phyloP scores from a whole-genome alignment of 2,888 invertebrate genomes.

The Dichetophora obliterata region DNA sequence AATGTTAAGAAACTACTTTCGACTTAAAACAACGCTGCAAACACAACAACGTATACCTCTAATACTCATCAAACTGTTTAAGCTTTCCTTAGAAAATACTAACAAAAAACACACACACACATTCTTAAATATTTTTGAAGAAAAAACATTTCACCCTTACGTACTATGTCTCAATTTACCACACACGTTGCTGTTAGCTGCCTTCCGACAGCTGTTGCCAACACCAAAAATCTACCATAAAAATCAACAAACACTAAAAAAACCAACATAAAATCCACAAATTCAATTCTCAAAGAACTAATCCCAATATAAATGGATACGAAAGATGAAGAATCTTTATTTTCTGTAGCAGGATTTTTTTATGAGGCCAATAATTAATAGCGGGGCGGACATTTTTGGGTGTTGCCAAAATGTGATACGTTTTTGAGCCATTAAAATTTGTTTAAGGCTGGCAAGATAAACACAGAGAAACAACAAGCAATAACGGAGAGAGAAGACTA shows the following conservation, averaged over 20 bases:
- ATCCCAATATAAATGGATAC: neutral
- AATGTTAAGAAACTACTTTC: no score
- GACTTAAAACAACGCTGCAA: no score
- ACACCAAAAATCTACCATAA: neutral
- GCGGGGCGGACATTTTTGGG: constrained; percentile 31
- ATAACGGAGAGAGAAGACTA: neutral
- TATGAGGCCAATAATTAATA: constrained; percentile 28
- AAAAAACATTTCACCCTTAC: neutral
- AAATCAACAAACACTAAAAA: neutral
- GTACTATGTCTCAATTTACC: constrained; percentile 34
- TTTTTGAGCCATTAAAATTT: constrained; percentile 32
- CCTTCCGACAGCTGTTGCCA: constrained; percentile 11
- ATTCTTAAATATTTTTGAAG: neutral
- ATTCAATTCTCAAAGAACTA: neutral
- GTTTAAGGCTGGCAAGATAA: neutral
- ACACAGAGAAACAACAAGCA: neutral
- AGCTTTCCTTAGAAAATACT: neutral
- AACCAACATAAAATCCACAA: neutral
- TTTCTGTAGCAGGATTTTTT: neutral
- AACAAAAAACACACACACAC: neutral
- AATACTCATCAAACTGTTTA: neutral
- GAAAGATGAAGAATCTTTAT: neutral
- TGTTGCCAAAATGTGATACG: constrained; percentile 37
- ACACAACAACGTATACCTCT: no score
- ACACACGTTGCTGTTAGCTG: constrained; percentile 20